Base-by-base conservation (phyloP, 1,140 invertebrate species). In the Cydia fagiglandana region DNA sequence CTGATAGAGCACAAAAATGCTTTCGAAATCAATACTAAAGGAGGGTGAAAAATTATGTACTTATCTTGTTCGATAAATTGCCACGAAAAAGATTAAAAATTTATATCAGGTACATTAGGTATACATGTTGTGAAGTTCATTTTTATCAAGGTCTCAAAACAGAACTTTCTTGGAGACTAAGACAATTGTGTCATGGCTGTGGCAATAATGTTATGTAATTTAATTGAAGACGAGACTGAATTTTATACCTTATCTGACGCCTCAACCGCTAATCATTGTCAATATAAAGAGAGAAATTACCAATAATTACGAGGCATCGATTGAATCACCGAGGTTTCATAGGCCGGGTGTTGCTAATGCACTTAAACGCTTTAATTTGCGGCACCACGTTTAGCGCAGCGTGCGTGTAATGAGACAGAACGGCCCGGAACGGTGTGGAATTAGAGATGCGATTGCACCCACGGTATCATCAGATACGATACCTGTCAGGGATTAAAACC, bases 301-400 rank as follows among this genome's bases (percentile, higher is more conserved):
- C 56, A 61, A 61, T 61, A 61, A 61, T 24, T 61, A 61, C 56
- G 56, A 61, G 56, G 56, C 7, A 24, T 61, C 56, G 56, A 68
- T 68, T 34, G 28, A 34, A 68, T 68, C 30, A 34, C 64, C 64
- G 64, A 68, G 64, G 28, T 38, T n/a, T 30, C 20, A 64, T 38
- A 68, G 64, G 24, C 64, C 24, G 28, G 28, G 64, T 68, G 56
- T 61, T 61, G 56, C 64, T 68, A 68, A 68, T 68, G 64, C 64
- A 68, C 30, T 68, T 68, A 68, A 68, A 68, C 15, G 30, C 64
- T 68, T 68, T 68, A 68, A 68, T 68, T 68, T 68, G 64, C 64
- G 28, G 64, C 15, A 20, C 56, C 20, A 61, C 56, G 20, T 61
- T 61, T 61, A 61, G 56, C 56, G 56, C 64, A n/a, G 64, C 30